These are phyloP conservation scores for Pyrrhia umbra DNA, from an alignment of 2,888 invertebrate species.

Conservation along the genomic window DNA sequence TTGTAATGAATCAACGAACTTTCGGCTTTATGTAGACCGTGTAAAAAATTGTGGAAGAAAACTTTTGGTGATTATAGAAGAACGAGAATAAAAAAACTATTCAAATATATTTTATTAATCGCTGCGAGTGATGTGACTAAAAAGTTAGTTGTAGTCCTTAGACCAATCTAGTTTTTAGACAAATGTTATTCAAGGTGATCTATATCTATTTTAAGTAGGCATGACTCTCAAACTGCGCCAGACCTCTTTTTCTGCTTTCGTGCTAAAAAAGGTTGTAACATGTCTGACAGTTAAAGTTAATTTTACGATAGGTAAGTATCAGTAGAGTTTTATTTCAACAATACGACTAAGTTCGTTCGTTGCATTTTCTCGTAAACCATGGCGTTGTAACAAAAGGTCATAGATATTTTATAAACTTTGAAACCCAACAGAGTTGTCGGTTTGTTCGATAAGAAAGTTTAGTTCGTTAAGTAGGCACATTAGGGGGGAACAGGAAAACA, in stretches of 20 bases:
- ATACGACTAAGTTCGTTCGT: slow-evolving; percentile 39
- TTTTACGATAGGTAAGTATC: slow-evolving; percentile 19
- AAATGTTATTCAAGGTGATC: background rate
- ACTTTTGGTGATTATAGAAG: slow-evolving; percentile 45
- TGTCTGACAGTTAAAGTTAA: background rate
- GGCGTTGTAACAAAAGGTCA: slow-evolving; percentile 66
- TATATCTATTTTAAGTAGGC: background rate
- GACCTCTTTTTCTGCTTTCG: background rate
- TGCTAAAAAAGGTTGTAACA: slow-evolving; percentile 10
- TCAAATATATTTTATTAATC: slow-evolving; percentile 58
- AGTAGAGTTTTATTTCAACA: slow-evolving; percentile 33
- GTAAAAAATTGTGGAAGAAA: slow-evolving; percentile 46
- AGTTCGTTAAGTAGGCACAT: slow-evolving; percentile 89
- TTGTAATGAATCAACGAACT: slow-evolving; percentile 71
- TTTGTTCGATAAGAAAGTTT: slow-evolving; percentile 88
- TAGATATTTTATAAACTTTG: slow-evolving; percentile 80
- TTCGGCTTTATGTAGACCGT: slow-evolving; percentile 45
- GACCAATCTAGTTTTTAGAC: slow-evolving; percentile 4
- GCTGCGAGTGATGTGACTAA: slow-evolving; percentile 12
- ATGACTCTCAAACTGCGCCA: background rate
- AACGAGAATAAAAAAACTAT: slow-evolving; percentile 40
- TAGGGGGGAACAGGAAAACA: slow-evolving; percentile 88
- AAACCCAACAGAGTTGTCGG: slow-evolving; percentile 80
- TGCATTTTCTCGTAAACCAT: slow-evolving; percentile 64
- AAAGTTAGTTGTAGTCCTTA: slow-evolving; percentile 1